Evolutionary conservation across 2,888 invertebrate genomes (phyloP).

Genomic region (Morinoia aosen): DNA sequence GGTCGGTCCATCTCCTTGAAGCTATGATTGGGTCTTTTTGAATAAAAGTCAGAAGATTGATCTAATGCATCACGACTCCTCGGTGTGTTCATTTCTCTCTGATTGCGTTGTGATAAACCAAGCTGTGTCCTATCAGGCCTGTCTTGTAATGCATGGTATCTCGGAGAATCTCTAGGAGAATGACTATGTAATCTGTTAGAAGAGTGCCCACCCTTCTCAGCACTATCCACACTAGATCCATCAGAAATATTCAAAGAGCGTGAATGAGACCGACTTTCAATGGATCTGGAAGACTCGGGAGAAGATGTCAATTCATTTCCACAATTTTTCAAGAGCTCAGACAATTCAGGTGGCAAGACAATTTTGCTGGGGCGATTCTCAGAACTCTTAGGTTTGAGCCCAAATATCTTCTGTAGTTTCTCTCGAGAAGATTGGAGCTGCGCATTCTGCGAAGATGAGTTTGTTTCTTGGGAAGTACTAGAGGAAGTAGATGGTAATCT

Average conservation of each 20-base stretch:
- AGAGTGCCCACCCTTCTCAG: neutral
- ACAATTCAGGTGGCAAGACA: neutral
- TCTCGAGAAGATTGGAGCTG: constrained; percentile 60
- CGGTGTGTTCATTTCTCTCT: neutral
- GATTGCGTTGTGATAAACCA: neutral
- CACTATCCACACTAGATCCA: neutral
- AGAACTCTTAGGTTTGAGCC: constrained; percentile 42
- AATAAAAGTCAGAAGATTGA: neutral
- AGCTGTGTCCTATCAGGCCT: neutral
- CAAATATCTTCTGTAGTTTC: constrained; percentile 61
- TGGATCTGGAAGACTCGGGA: neutral
- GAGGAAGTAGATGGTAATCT: neutral
- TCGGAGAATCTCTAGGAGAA: neutral
- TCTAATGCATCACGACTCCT: neutral
- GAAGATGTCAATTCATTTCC: neutral
- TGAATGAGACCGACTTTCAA: neutral
- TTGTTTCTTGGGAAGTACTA: neutral
- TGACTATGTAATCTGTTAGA: neutral
- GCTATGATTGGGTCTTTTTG: neutral
- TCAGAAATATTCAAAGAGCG: neutral
- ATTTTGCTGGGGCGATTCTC: neutral
- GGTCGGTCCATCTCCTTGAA: neutral
- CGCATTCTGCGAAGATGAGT: constrained; percentile 24
- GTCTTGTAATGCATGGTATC: neutral
- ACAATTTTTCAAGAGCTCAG: constrained; percentile 1